A percentile compares a stretch with the other conserved stretches of the same genome.
Conservation (phyloP, 2,797 vertebrate genomes). For the Squalus acanthias region DNA sequence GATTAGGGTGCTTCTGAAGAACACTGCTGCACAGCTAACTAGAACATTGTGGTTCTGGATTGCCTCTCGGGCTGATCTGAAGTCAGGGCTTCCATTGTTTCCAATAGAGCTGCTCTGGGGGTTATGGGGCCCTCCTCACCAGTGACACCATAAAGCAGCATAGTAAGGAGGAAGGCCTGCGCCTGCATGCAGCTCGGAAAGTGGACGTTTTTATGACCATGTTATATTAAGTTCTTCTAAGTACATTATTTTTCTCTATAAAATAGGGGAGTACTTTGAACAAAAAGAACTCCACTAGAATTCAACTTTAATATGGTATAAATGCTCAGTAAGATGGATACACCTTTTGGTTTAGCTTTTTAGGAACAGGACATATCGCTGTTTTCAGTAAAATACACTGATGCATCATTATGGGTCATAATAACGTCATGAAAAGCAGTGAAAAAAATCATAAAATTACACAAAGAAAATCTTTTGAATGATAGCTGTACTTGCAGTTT, state of each 20-base stretch:
- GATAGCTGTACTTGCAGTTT: neutral
- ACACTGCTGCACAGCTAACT: neutral
- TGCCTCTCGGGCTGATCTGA: neutral
- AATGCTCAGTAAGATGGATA: neutral
- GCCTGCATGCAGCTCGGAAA: too few species aligned
- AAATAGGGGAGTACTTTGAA: neutral
- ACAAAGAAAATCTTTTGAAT: neutral
- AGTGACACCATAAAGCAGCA: neutral
- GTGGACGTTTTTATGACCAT: neutral
- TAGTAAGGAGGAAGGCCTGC: neutral
- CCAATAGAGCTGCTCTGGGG: neutral
- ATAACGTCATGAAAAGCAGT: neutral
- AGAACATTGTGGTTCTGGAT: neutral
- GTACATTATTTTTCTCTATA: neutral
- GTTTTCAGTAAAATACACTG: neutral
- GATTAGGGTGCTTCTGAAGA: neutral
- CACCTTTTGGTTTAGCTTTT: neutral
- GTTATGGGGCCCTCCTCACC: too few species aligned
- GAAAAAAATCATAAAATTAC: neutral
- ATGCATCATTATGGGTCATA: neutral
- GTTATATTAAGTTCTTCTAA: neutral
- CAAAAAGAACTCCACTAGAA: neutral
- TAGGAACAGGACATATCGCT: neutral
- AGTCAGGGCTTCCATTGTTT: neutral
- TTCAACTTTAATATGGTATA: neutral